phyloP scores from a whole-genome alignment of 2,113 vertebrate species.

The Passer montanus region DNA sequence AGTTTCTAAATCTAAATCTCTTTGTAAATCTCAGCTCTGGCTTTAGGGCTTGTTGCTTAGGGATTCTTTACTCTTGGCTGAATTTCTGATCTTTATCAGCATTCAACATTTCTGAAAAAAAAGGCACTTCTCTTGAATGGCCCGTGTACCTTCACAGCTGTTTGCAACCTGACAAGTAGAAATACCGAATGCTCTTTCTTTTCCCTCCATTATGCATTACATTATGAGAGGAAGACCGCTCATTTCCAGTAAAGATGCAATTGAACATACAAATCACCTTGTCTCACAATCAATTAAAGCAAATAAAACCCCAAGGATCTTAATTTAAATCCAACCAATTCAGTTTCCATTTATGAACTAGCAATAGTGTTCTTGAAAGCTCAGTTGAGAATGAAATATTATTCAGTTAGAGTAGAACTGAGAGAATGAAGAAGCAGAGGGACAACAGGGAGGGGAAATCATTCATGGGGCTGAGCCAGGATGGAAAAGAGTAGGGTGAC shows the following conservation, averaged over 20 bases:
- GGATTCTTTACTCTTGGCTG: neutral
- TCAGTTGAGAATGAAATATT: neutral
- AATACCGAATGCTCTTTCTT: neutral
- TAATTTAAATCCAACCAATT: neutral
- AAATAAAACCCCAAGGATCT: neutral
- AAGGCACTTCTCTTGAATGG: neutral
- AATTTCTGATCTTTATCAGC: conserved; percentile 1
- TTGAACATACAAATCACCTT: neutral
- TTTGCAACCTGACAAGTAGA: neutral
- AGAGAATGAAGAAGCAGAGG: neutral
- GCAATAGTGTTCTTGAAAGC: neutral
- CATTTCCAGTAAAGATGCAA: neutral
- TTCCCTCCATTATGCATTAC: neutral
- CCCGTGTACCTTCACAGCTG: neutral
- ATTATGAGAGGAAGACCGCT: neutral
- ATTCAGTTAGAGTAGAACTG: neutral
- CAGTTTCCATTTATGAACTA: neutral
- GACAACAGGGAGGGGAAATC: fast-evolving
- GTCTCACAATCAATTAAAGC: neutral
- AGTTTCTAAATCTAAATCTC: neutral
- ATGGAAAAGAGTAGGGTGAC: neutral
- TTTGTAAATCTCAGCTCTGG: neutral
- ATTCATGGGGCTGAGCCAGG: neutral
- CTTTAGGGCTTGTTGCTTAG: neutral
- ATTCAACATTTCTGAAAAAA: neutral